Evolutionary conservation across 2,113 vertebrate genomes (phyloP), one percentile per base, ranked within the genome.

Genomic region (Anhinga rufa): DNA sequence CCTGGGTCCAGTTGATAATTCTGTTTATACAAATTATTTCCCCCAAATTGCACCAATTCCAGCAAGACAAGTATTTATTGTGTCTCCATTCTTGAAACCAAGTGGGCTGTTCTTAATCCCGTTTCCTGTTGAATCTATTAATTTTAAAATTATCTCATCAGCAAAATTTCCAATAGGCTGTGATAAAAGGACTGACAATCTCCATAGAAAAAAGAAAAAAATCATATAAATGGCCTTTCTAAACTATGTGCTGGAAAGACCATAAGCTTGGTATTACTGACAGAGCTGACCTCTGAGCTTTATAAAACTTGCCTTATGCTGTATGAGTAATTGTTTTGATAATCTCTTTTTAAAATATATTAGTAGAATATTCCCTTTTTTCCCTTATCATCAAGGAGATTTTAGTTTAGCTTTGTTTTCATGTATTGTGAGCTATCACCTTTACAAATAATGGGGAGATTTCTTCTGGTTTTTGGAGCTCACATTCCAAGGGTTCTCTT

Each of bases 61-160:
- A 82, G 26, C 21, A 82, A 87, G 72, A 29, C 15, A 84, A 86
- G 49, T 49, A 36, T 46, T 68, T 87, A 20, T 79, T 68, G 24
- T 58, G 28, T 57, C n/a, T 60, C 46, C 14, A 18, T 77, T 91
- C 46, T 87, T 90, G 82, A 92, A 95, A 88, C 81, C 54, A 79
- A 89, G n/a, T 54, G 51, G 74, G 13, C 48, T 82, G 42, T 34
- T 91, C 74, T 95, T 96, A 96, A 95, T 90, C 91, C 96, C 77
- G 58, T 65, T 90, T 82, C 74, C 57, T 46, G 55, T 61, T 81
- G 70, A 88, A 90, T 82, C 42, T 84, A 57, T 92, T 88, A 75
- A 78, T 90, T 96, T 85, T 76, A 21, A 64, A 86, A 57, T 94
- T 92, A 92, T 71, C 52, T 92, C 58, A 93, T 94, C 76, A 96